These are phyloP conservation scores for Spilarctia lutea DNA, from an alignment of 2,888 invertebrate genomes.

Conservation along the genomic window DNA sequence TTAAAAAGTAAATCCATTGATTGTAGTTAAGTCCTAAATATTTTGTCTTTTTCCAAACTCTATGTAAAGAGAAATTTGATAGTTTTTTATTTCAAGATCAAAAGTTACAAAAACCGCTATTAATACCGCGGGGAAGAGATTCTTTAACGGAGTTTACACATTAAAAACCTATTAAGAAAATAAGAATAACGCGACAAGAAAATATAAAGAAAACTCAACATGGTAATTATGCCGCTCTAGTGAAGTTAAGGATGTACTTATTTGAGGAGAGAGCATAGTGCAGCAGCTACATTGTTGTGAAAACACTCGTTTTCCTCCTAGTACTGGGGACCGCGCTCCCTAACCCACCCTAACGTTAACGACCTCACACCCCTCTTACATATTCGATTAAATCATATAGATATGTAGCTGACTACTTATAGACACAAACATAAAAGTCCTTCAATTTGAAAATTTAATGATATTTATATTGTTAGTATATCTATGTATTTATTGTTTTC, in stretches of 20 bases:
- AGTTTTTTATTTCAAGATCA: too few species aligned
- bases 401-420: slow-evolving; percentile 31
- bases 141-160: too few species aligned
- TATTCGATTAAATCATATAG: slow-evolving; percentile 26
- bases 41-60: too few species aligned
- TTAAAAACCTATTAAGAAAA: too few species aligned
- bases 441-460: background rate
- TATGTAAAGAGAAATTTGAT: too few species aligned
- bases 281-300: slow-evolving; percentile 57
- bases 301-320: slow-evolving; percentile 55
- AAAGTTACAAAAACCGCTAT: too few species aligned
- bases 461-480: background rate
- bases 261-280: slow-evolving; percentile 47
- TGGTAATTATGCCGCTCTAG: slow-evolving; percentile 46
- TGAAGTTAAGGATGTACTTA: slow-evolving; percentile 51
- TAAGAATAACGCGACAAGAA: background rate
- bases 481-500: too few species aligned
- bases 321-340: slow-evolving; percentile 43
- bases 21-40: too few species aligned
- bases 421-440: background rate
- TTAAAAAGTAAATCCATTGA: too few species aligned
- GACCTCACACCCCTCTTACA: slow-evolving; percentile 52
- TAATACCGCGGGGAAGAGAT: too few species aligned
- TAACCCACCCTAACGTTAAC: slow-evolving; percentile 66
- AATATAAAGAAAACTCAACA: slow-evolving; percentile 15